Base-by-base conservation (phyloP, 2,888 invertebrate genomes). In the Pogonocherus hispidulus region DNA sequence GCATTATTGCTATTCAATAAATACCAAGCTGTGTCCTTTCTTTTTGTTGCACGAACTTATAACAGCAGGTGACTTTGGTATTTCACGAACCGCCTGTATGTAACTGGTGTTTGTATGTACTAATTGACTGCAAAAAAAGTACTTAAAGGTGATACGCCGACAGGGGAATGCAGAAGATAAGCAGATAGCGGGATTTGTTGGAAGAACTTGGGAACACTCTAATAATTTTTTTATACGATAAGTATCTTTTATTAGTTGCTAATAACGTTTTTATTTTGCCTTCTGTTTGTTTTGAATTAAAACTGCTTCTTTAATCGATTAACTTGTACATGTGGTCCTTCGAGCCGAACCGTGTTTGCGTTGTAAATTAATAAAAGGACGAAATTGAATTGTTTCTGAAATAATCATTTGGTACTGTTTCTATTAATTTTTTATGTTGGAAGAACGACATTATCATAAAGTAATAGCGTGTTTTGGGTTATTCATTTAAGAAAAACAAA, bases 21-120 rank as follows among this genome's bases (percentile, higher is more conserved):
- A 46, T 59, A 19, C 32, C 47, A 6, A 32, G 44, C 47, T 11
- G 14, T 6, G 14, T 54, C 23, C 20, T 41, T 59, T 27, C 22
- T 19, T 46, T 19, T 59, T 16, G 46, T 44, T 59, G 41, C 59
- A 27, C 46, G 47, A 59, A 47, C 59, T 41, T 18, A 11, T 59
- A 47, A 47, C 59, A 59, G 59, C 59, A 47, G 59, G 47, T 59
- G 59, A 16, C 59, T 32, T 57, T 59, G 59, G 32, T 59, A 59
- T 59, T 59, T 59, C 59, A 59, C 59, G 59, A 59, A 27, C 32
- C 23, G 20, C 22, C 37, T n/a, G 37, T 14, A 35, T 55, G 41
- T 59, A 59, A 27, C 18, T 47, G 18, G 32, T 19, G 27, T 59
- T 59, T 59, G 16, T 41, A 14, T 47, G 32, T 47, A 32, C 59